Percentiles rank a stretch among this genome's conserved stretches.
These are phyloP conservation scores for Didymodactylos carnosus DNA, from an alignment of 2,888 invertebrate species.

Conservation along the genomic window DNA sequence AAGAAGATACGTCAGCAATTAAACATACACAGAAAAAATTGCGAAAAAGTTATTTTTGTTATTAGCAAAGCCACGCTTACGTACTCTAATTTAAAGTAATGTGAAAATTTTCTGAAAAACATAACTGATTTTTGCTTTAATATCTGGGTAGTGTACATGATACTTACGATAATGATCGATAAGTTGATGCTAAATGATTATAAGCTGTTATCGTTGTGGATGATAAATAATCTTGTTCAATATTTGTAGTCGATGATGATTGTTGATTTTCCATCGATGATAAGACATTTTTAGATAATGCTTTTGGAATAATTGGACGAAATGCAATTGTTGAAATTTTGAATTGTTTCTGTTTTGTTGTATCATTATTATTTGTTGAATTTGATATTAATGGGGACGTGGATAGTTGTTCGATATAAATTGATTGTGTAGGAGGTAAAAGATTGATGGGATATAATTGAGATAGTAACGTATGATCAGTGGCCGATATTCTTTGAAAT, in stretches of 20 bases:
- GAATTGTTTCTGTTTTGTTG: no score
- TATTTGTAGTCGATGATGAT: background rate
- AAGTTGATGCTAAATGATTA: background rate
- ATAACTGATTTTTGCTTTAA: no score
- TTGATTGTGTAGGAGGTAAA: background rate
- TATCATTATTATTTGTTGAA: background rate
- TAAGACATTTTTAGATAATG: background rate
- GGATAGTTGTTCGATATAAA: background rate
- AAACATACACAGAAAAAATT: no score
- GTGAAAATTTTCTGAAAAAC: no score
- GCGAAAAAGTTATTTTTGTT: no score
- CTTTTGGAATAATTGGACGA: background rate
- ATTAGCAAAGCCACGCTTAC: no score
- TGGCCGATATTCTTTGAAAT: background rate
- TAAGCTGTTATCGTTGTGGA: no score
- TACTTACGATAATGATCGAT: background rate
- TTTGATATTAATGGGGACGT: background rate
- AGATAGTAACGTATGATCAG: background rate
- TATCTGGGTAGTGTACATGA: no score
- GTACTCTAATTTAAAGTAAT: no score
- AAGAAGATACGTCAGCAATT: no score
- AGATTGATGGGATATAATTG: background rate
- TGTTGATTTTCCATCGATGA: background rate
- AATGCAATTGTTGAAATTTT: background rate
- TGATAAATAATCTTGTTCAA: background rate